Evolutionary conservation across 2,797 vertebrate genomes (phyloP).

Genomic region (Cyprinodon diabolis): DNA sequence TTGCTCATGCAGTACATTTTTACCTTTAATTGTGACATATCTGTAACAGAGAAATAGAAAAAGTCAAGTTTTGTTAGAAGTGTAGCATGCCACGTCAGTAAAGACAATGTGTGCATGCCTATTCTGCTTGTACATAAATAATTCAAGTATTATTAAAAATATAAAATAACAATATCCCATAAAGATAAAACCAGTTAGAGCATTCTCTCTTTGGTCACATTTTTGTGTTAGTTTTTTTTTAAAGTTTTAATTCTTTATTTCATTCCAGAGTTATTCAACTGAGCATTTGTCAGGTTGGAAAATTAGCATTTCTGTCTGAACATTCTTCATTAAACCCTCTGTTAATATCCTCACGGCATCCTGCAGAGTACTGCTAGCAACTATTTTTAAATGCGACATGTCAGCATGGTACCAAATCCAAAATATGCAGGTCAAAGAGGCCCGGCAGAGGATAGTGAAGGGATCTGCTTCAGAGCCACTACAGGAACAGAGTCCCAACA

Average conservation of each 20-base stretch:
- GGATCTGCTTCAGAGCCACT: neutral
- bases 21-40: neutral
- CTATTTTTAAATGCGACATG: too few species aligned
- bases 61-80: neutral
- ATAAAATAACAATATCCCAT: neutral
- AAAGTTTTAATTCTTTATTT: too few species aligned
- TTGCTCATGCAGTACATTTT: neutral
- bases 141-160: neutral
- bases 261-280: neutral
- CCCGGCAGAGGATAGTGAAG: neutral
- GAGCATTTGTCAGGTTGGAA: neutral
- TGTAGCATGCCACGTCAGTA: neutral
- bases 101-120: neutral
- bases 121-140: neutral
- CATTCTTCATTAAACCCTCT: neutral
- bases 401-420: too few species aligned
- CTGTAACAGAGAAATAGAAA: neutral
- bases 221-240: neutral
- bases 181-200: neutral
- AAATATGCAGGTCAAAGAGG: too few species aligned
- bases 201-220: neutral
- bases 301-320: neutral
- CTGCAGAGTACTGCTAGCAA: too few species aligned
- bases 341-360: neutral
- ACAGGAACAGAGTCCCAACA: too few species aligned